Conservation (phyloP, 37 sponge, comb jelly and placozoan species). For the Theonella swinhoei region DNA sequence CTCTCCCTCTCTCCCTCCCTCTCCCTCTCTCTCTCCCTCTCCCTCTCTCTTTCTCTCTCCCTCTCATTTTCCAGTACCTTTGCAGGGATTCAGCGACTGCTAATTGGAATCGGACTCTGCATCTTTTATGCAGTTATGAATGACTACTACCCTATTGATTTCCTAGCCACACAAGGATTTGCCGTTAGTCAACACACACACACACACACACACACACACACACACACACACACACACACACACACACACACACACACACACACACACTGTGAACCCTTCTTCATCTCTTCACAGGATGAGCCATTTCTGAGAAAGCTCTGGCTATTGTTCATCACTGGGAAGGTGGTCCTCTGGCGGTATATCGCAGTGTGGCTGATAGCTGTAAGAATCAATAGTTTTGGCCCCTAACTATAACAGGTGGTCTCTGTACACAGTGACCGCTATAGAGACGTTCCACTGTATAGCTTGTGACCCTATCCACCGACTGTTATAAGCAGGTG, state of each 20-base stretch:
- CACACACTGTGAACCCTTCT: too few species aligned
- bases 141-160: conserved; percentile 28
- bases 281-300: too few species aligned
- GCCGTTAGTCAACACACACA: conserved; percentile 21
- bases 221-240: background rate
- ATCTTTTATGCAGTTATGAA: conserved; percentile 30
- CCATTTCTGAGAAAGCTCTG: conserved; percentile 6
- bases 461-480: too few species aligned
- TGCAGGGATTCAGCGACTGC: conserved; percentile 28
- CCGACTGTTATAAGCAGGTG: too few species aligned
- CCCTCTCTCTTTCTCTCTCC: background rate
- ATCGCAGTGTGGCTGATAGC: conserved; percentile 70
- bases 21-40: conserved; percentile 29
- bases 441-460: too few species aligned
- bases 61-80: conserved; percentile 5
- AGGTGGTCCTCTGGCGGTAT: conserved; percentile 63
- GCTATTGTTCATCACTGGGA: conserved; percentile 36
- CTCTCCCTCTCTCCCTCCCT: conserved; percentile 4
- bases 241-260: background rate
- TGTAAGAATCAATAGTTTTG: conserved; percentile 36
- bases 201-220: too few species aligned
- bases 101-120: conserved; percentile 19
- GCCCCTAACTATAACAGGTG: background rate
- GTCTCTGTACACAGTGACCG: too few species aligned
- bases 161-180: conserved; percentile 12